Evolutionary conservation across 2,888 invertebrate genomes (phyloP).

Genomic region (Choristoneura rosaceana): DNA sequence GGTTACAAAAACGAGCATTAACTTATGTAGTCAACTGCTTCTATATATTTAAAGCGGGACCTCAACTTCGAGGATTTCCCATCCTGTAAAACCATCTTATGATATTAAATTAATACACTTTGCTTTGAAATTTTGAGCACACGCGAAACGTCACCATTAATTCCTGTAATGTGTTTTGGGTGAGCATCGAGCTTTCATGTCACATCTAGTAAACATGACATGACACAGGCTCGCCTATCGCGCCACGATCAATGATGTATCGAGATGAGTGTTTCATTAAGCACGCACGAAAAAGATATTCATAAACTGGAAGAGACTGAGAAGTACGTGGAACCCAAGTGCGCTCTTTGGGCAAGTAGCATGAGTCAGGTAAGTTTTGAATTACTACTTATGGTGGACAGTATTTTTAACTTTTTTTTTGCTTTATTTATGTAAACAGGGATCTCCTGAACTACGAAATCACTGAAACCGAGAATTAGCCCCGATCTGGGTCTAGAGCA

Average conservation of each 20-base stretch:
- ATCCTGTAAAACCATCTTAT: background rate
- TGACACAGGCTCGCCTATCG: slow-evolving; percentile 61
- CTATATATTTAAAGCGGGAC: too few species aligned
- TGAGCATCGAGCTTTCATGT: slow-evolving; percentile 69
- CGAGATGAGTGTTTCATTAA: slow-evolving; percentile 70
- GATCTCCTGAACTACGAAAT: too few species aligned
- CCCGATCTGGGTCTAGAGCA: too few species aligned
- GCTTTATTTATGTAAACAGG: too few species aligned
- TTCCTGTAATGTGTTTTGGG: slow-evolving; percentile 67
- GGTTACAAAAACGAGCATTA: too few species aligned
- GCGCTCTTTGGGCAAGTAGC: background rate
- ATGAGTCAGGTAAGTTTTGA: too few species aligned
- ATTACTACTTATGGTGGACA: too few species aligned
- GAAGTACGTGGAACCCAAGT: background rate
- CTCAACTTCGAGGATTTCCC: background rate
- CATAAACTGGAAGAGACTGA: slow-evolving; percentile 48
- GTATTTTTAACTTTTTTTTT: too few species aligned
- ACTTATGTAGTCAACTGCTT: too few species aligned
- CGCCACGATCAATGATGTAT: slow-evolving; percentile 76
- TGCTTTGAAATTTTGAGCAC: slow-evolving; percentile 32
- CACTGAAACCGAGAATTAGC: too few species aligned
- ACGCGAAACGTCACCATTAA: slow-evolving; percentile 63
- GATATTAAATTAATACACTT: background rate
- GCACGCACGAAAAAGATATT: slow-evolving; percentile 47
- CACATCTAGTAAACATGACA: slow-evolving; percentile 74